Conservation (phyloP, 2,113 vertebrate genomes). For the Hymenochirus boettgeri region DNA sequence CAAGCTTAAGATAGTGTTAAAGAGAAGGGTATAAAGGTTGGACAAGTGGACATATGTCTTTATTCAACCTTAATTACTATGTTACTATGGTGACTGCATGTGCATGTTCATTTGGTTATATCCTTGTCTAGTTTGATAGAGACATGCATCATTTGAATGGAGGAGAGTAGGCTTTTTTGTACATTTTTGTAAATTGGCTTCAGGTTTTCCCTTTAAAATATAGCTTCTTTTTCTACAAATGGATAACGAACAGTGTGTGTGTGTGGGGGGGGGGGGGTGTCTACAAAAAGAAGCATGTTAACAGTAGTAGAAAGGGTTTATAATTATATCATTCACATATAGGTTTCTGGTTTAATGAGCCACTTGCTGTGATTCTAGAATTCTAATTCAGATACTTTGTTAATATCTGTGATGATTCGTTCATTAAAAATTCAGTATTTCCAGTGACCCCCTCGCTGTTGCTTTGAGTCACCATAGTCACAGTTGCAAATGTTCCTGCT, state of each 20-base stretch:
- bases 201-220: no score
- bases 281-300: background rate
- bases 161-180: no score
- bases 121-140: no score
- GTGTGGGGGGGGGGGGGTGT: no score
- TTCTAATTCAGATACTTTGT: conserved; percentile 16
- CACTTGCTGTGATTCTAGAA: background rate
- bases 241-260: background rate
- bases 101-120: no score
- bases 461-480: conserved; percentile 8
- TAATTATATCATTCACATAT: conserved; percentile 15
- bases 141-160: no score
- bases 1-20: no score
- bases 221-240: background rate
- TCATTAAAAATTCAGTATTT: conserved; percentile 20
- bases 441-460: background rate
- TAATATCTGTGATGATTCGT: conserved; percentile 24
- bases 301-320: background rate
- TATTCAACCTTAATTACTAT: no score
- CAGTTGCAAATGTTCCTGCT: background rate
- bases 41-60: no score
- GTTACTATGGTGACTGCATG: no score
- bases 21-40: no score
- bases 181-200: no score
- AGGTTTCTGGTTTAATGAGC: conserved; percentile 9